Base-by-base conservation (phyloP, 2,888 invertebrate species). In the Melipona bicolor region DNA sequence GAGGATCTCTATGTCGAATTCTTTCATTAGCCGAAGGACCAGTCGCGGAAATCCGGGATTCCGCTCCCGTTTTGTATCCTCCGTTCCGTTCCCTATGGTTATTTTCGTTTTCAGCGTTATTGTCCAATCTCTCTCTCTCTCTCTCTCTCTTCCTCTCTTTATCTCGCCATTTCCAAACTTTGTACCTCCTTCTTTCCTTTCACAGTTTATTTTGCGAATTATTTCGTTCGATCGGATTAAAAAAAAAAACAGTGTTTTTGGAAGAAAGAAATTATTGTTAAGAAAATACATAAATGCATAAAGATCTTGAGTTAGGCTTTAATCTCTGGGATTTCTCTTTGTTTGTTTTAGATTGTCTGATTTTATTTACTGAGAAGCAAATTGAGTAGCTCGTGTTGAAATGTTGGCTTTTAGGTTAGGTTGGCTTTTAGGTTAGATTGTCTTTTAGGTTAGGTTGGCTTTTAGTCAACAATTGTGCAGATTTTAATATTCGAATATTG, bases 31-130 rank as follows among this genome's bases (percentile, higher is more conserved):
- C 77, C 85, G 79, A 85, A 83, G 77, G 82, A 77, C 83, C 83
- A 83, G 82, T 82, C 79, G 78, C 83, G 81, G 85, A 88, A 87
- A 87, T 88, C 75, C 77, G 82, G 75, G 69, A 82, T 81, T 86
- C 84, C 80, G 75, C 56, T 56, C 27, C 65, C 15, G 73, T 82
- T 65, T 32, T 67, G 73, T 68, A 52, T 73, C 80, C 27, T 27
- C 2, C 70, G 32, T 43, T 27, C 50, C 36, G 3, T 24, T 64
- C 43, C 27, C 49, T 17, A 0, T 1, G 11, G 21, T n/a, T 50
- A 56, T 52, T 61, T 69, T 50, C 24, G 62, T 77, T 70, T 32
- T 49, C 62, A 3, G 17, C 67, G 62, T 36, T 73, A 50, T 50
- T 64, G 50, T 79, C 49, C 43, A 36, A 43, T n/a, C 21, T 36